These are phyloP conservation scores for Chaetura pelagica DNA, from an alignment of 2,113 vertebrate genomes.

Conservation along the genomic window DNA sequence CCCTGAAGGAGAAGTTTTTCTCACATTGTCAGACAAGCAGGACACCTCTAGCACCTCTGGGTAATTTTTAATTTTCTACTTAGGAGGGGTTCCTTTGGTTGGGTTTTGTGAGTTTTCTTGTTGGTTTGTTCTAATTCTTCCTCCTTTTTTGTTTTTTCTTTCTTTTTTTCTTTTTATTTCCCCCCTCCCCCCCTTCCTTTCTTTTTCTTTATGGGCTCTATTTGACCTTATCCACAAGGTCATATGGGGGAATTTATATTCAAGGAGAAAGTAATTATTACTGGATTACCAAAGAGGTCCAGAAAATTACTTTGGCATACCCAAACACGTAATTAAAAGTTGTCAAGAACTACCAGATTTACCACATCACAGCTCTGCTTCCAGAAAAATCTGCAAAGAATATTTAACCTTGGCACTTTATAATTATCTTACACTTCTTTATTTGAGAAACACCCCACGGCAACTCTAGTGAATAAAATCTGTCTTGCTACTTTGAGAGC, in stretches of 20 bases:
- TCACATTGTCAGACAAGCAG: background rate
- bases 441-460: background rate
- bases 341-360: slow-evolving; percentile 22
- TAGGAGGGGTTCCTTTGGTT: background rate
- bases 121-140: too few species aligned
- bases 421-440: background rate
- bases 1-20: background rate
- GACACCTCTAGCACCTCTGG: background rate
- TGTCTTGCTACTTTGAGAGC: background rate
- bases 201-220: background rate
- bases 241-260: background rate
- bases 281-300: slow-evolving; percentile 15
- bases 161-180: too few species aligned
- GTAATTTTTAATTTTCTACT: background rate
- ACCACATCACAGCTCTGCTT: background rate
- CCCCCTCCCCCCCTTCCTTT: background rate
- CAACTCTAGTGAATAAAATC: background rate
- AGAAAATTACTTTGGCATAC: background rate
- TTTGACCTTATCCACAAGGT: slow-evolving; percentile 21
- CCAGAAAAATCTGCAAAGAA: background rate
- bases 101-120: background rate
- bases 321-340: slow-evolving; percentile 16
- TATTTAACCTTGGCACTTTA: background rate
- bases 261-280: background rate
- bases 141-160: too few species aligned